These are phyloP conservation scores for Isotomurus palustris DNA, from an alignment of 2,888 invertebrate species.

Conservation along the genomic window DNA sequence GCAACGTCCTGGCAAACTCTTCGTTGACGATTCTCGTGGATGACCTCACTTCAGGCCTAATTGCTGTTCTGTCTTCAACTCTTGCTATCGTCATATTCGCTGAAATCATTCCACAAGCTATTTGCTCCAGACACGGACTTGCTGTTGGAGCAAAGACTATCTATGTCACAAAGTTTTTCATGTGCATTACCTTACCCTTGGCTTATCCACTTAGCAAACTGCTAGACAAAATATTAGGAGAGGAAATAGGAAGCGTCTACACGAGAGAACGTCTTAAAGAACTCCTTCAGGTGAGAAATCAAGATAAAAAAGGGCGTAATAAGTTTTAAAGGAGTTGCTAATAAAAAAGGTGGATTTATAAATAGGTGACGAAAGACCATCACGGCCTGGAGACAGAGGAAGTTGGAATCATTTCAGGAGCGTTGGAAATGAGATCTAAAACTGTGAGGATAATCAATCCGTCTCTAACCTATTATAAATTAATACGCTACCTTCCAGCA, in stretches of 20 bases:
- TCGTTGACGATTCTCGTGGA: slow-evolving; percentile 94
- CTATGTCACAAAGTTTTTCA: slow-evolving; percentile 84
- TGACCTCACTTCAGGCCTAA: slow-evolving; percentile 82
- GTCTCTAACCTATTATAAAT: no score
- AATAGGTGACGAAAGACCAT: slow-evolving; percentile 75
- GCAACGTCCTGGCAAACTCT: slow-evolving; percentile 95
- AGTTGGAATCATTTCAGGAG: slow-evolving; percentile 95
- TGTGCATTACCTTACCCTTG: slow-evolving; percentile 87
- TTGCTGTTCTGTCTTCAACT: slow-evolving; percentile 67
- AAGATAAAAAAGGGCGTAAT: background rate
- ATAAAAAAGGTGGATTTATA: background rate
- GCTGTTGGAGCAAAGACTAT: slow-evolving; percentile 95
- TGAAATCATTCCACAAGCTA: slow-evolving; percentile 81
- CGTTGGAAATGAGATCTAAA: slow-evolving; percentile 89
- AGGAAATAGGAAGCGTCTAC: slow-evolving; percentile 96
- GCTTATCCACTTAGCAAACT: slow-evolving; percentile 87
- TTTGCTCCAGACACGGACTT: slow-evolving; percentile 90
- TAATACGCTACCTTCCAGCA: no score
- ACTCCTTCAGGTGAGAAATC: slow-evolving; percentile 68
- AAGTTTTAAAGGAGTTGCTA: background rate
- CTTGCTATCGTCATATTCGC: slow-evolving; percentile 91
- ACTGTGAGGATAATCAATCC: slow-evolving; percentile 76
- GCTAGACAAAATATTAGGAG: slow-evolving; percentile 82
- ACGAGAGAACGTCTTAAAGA: slow-evolving; percentile 94
- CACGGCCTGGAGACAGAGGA: slow-evolving; percentile 89